A percentile compares a stretch with the other conserved stretches of the same genome.
phyloP scores from a whole-genome alignment of 1,140 invertebrate genomes.

The Orussus abietinus region DNA sequence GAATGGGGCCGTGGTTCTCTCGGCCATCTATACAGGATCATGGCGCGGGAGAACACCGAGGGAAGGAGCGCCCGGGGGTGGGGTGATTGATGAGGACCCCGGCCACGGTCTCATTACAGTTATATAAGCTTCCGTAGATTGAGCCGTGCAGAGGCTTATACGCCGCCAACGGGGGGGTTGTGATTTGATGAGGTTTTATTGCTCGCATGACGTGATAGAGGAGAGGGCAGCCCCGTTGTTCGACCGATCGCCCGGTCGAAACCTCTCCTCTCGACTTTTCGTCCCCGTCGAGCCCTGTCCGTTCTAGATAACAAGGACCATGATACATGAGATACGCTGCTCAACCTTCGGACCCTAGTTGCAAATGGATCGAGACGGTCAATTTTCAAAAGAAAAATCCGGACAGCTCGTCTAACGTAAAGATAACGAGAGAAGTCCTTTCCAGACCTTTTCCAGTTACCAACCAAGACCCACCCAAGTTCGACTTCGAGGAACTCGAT shows the following conservation, averaged over 20 bases:
- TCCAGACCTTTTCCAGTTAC: no score
- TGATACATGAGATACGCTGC: no score
- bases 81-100: conserved; percentile 52
- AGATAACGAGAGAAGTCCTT: no score
- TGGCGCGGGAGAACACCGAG: conserved; percentile 11
- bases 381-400: no score
- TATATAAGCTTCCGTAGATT: conserved; percentile 56
- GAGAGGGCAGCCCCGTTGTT: conserved; percentile 26
- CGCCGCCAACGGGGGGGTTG: conserved; percentile 41
- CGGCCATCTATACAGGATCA: not conserved
- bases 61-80: conserved; percentile 26
- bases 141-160: conserved; percentile 48
- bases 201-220: conserved; percentile 41
- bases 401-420: no score
- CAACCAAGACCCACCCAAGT: no score
- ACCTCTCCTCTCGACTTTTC: conserved; percentile 36
- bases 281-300: not conserved
- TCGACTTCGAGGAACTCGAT: no score
- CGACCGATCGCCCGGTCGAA: conserved; percentile 19
- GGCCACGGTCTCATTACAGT: conserved; percentile 54
- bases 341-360: no score
- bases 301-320: no score
- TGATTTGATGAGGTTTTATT: conserved; percentile 56
- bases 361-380: no score
- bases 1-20: not conserved